Evolutionary conservation across 2,113 vertebrate species (phyloP).

Genomic region (Calonectris borealis): DNA sequence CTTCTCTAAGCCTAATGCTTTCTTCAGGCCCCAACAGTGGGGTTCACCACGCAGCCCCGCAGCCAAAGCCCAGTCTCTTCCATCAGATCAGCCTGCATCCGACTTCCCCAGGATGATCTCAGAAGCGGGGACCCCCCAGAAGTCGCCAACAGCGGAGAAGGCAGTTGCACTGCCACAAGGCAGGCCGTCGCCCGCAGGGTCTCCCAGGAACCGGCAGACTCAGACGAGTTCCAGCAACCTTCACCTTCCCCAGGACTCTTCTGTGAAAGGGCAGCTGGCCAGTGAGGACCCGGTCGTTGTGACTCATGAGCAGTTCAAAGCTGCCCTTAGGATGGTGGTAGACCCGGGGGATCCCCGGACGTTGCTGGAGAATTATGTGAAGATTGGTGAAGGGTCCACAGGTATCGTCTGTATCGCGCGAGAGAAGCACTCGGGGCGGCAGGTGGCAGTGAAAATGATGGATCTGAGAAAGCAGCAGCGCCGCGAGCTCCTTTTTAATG

Average conservation of each 20-base stretch:
- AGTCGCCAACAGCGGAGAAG: slow-evolving; percentile 48
- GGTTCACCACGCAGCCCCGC: slow-evolving; percentile 59
- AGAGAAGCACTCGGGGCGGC: slow-evolving; percentile 93
- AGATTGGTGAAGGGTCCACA: slow-evolving; percentile 96
- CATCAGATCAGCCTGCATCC: slow-evolving; percentile 57
- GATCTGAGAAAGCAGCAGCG: slow-evolving; percentile 96
- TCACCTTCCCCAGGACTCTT: slow-evolving; percentile 81
- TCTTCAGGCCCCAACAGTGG: slow-evolving; percentile 71
- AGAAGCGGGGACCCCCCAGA: slow-evolving; percentile 67
- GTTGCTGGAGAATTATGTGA: slow-evolving; percentile 92
- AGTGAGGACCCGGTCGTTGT: slow-evolving; percentile 86
- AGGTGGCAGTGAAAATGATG: slow-evolving; percentile 99
- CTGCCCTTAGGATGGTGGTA: slow-evolving; percentile 96
- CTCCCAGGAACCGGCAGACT: slow-evolving; percentile 86
- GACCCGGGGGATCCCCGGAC: slow-evolving; percentile 93
- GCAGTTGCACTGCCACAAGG: slow-evolving; percentile 68
- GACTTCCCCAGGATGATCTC: slow-evolving; percentile 66
- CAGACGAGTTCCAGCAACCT: slow-evolving; percentile 91
- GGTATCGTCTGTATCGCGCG: slow-evolving; percentile 95
- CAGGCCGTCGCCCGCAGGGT: slow-evolving; percentile 90
- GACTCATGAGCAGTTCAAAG: slow-evolving; percentile 97
- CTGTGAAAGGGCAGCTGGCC: slow-evolving; percentile 67
- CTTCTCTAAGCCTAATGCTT: slow-evolving; percentile 56
- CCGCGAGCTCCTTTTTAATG: slow-evolving; percentile 95
- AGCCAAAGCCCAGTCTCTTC: slow-evolving; percentile 79